A percentile compares a stretch with the other conserved stretches of the same genome.
phyloP scores from a whole-genome alignment of 2,797 vertebrate species.

The Myoxocephalus aenaeus region DNA sequence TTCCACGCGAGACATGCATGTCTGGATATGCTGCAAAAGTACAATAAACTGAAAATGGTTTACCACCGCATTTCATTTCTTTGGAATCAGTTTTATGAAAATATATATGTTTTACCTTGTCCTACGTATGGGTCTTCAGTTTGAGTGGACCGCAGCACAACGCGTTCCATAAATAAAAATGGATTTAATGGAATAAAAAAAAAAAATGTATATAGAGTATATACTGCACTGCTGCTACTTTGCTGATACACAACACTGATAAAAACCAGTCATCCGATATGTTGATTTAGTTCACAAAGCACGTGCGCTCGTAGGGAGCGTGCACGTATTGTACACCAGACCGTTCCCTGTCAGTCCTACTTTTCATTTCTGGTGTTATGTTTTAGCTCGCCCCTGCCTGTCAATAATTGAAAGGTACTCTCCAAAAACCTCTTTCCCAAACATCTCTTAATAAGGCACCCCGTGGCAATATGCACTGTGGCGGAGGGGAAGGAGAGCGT shows the following conservation, averaged over 20 bases:
- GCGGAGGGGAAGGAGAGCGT: conserved; percentile 40
- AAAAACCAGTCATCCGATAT: conserved; percentile 22
- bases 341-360: conserved; percentile 45
- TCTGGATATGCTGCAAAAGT: not conserved
- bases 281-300: conserved; percentile 4
- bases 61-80: not conserved
- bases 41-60: conserved; percentile 9
- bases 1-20: not conserved
- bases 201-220: not conserved
- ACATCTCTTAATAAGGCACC: conserved; percentile 63
- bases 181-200: not conserved
- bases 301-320: conserved; percentile 17
- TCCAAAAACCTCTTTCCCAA: conserved; percentile 54
- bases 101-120: not conserved
- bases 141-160: conserved; percentile 17
- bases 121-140: conserved; percentile 5
- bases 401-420: conserved; percentile 65
- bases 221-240: not conserved
- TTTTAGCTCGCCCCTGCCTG: conserved; percentile 49
- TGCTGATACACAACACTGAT: conserved; percentile 1
- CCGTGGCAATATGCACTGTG: conserved; percentile 22
- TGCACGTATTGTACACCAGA: conserved; percentile 29
- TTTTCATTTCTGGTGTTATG: conserved; percentile 51
- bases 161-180: not conserved
- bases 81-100: not conserved